Percentiles rank a stretch among this genome's conserved stretches.
phyloP scores from a whole-genome alignment of 2,797 vertebrate genomes.

The Hydrocynus forskahlii region DNA sequence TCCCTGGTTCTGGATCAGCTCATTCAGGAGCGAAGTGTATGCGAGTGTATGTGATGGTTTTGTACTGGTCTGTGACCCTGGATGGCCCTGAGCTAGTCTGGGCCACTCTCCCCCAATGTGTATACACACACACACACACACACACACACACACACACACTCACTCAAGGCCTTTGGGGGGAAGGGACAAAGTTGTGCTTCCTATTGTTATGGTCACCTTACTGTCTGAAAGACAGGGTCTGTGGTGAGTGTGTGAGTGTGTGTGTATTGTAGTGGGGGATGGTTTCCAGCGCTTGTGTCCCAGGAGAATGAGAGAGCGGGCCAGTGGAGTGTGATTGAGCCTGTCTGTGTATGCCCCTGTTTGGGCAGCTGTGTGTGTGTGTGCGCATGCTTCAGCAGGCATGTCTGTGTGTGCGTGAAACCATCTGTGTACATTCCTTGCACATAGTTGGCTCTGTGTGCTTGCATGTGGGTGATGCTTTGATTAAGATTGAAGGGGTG shows the following conservation, averaged over 20 bases:
- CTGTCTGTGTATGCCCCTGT: constrained; percentile 49
- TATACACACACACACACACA: constrained; percentile 4
- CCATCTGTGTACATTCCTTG: constrained; percentile 59
- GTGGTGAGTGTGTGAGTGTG: constrained; percentile 40
- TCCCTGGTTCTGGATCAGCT: not conserved
- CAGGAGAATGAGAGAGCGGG: constrained; percentile 35
- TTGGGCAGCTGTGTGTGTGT: constrained; percentile 63
- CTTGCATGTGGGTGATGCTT: constrained; percentile 56
- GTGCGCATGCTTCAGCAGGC: constrained; percentile 45
- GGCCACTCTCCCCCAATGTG: not conserved
- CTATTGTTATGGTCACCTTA: constrained; percentile 52
- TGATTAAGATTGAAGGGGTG: constrained; percentile 51
- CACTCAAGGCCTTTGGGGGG: constrained; percentile 16
- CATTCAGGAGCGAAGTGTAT: not conserved
- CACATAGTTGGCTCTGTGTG: constrained; percentile 56
- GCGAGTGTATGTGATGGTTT: constrained; percentile 15
- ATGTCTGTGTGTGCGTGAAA: constrained; percentile 55
- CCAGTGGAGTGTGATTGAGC: constrained; percentile 33
- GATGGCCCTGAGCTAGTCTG: constrained; percentile 22
- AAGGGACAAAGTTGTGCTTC: constrained; percentile 40
- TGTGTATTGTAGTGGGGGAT: constrained; percentile 48
- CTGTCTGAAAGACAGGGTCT: constrained; percentile 54
- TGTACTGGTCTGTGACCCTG: constrained; percentile 26
- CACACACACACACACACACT: constrained; percentile 1
- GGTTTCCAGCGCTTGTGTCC: constrained; percentile 47